Conservation (phyloP, 2,113 vertebrate genomes). For the zebrafish (Danio rerio) region DNA sequence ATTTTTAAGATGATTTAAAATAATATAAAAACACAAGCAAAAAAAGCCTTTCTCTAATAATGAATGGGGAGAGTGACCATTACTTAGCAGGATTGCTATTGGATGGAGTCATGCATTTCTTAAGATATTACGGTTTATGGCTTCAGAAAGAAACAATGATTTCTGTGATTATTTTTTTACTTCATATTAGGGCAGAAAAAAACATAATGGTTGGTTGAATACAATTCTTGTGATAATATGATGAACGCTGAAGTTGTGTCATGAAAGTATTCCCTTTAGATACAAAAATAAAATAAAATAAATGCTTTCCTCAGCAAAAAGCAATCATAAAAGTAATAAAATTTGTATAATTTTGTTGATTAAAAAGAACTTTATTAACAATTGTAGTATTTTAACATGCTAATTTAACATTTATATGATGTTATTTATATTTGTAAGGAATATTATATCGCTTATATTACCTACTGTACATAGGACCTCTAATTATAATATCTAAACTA, state of each 20-base stretch:
- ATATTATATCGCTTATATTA: too few species aligned
- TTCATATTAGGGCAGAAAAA: not conserved
- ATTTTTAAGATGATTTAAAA: not conserved
- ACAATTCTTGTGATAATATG: conserved; percentile 4
- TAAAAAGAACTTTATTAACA: too few species aligned
- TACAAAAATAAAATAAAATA: not conserved
- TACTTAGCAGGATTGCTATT: not conserved
- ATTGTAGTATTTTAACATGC: too few species aligned
- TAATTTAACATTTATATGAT: too few species aligned
- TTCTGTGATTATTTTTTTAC: not conserved
- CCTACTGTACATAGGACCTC: too few species aligned
- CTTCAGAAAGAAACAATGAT: not conserved
- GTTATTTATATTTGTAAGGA: too few species aligned
- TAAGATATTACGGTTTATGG: not conserved
- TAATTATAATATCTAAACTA: too few species aligned
- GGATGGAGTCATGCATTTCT: not conserved
- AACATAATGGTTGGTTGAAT: not conserved
- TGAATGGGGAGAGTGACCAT: not conserved
- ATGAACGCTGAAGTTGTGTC: not conserved
- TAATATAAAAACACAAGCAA: too few species aligned
- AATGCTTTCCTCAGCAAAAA: too few species aligned
- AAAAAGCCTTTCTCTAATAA: not conserved
- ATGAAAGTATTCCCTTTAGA: not conserved
- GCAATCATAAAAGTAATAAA: too few species aligned
- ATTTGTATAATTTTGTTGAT: too few species aligned